Evolutionary conservation across 2,888 invertebrate genomes (phyloP).

Genomic region (Phragmatobia fuliginosa): DNA sequence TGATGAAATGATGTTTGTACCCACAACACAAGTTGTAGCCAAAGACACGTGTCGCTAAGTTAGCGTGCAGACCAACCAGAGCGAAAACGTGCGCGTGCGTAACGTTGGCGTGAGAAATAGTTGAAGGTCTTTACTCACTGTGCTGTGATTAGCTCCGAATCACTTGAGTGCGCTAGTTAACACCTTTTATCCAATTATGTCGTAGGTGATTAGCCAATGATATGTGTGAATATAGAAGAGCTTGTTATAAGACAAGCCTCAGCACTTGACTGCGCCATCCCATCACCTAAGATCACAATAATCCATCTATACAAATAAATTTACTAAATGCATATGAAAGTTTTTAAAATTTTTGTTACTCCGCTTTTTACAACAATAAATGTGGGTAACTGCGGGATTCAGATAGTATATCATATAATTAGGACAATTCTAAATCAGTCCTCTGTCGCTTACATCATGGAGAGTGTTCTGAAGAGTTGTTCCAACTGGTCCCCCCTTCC

Average conservation of each 20-base stretch:
- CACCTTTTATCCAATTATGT: background rate
- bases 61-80: background rate
- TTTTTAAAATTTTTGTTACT: too few relatives aligned
- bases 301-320: background rate
- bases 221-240: background rate
- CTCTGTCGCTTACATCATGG: too few relatives aligned
- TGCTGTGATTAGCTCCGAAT: background rate
- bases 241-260: background rate
- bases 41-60: background rate
- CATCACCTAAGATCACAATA: background rate
- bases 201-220: background rate
- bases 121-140: background rate
- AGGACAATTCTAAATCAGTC: too few relatives aligned
- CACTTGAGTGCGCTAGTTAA: background rate
- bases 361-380: too few relatives aligned
- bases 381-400: too few relatives aligned
- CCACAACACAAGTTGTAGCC: background rate
- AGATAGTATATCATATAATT: too few relatives aligned
- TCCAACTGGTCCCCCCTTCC: too few relatives aligned
- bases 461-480: too few relatives aligned
- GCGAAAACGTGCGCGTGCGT: background rate
- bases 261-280: background rate
- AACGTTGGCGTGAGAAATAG: background rate
- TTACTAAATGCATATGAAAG: too few relatives aligned
- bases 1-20: background rate